These are phyloP conservation scores for Eulacestoma nigropectus DNA, from an alignment of 2,113 vertebrate species.

Conservation along the genomic window DNA sequence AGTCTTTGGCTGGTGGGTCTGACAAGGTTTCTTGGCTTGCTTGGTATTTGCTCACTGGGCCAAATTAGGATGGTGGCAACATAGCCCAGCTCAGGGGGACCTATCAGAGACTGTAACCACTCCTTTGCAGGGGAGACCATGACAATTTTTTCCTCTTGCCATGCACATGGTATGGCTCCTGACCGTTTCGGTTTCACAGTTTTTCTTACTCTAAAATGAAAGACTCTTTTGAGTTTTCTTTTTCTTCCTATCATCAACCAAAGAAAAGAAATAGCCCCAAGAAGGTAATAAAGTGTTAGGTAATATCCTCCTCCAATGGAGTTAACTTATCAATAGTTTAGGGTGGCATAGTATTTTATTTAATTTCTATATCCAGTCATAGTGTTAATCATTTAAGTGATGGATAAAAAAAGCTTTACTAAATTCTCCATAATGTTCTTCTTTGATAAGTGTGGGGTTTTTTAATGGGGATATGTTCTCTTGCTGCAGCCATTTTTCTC, in stretches of 20 bases:
- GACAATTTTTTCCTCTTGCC: not conserved
- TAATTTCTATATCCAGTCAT: not conserved
- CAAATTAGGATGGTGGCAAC: not conserved
- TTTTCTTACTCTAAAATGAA: not conserved
- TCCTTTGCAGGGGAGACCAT: not conserved
- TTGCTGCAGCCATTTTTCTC: not conserved
- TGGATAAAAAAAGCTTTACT: not conserved
- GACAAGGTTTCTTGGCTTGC: not conserved
- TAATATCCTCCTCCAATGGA: not conserved
- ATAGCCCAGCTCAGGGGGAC: not conserved
- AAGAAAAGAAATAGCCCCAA: not conserved
- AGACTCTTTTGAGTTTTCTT: not conserved
- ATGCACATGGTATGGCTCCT: not conserved
- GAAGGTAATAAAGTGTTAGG: not conserved
- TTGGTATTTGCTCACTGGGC: not conserved
- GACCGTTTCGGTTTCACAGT: not conserved
- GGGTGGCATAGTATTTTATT: not conserved
- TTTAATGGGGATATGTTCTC: not conserved
- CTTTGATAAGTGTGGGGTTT: not conserved
- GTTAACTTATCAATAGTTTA: not conserved
- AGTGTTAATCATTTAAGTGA: not conserved
- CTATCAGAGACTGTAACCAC: not conserved
- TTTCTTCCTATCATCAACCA: not conserved
- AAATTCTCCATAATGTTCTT: not conserved
- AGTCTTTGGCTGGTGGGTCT: not conserved